Conservation (phyloP, 2,113 vertebrate genomes). For the Rhinolophus ferrumequinum region DNA sequence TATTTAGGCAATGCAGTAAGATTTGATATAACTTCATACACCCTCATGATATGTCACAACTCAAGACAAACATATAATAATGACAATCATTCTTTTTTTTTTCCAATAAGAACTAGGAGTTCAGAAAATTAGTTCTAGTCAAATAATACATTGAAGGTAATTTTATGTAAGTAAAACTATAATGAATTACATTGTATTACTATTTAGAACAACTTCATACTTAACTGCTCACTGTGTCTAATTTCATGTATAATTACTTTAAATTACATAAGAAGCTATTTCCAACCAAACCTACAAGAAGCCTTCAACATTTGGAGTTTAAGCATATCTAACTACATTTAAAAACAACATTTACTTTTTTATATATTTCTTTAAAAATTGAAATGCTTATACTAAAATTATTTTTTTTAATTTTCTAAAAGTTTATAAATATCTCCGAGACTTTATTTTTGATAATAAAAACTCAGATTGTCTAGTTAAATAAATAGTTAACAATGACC, state of each 20-base stretch:
- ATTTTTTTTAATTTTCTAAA: background rate
- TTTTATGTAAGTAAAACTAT: background rate
- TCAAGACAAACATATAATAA: background rate
- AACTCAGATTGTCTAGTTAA: slow-evolving; percentile 58
- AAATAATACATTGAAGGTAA: background rate
- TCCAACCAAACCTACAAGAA: slow-evolving; percentile 63
- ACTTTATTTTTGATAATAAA: background rate
- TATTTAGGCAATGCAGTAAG: background rate
- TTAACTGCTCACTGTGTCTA: slow-evolving; percentile 68
- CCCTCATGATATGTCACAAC: background rate
- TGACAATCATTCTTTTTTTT: background rate
- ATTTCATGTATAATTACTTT: slow-evolving; percentile 69
- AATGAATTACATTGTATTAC: background rate
- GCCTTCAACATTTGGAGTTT: slow-evolving; percentile 61
- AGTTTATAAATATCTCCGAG: background rate
- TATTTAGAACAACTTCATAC: slow-evolving; percentile 53
- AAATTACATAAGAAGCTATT: slow-evolving; percentile 58
- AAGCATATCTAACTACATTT: slow-evolving; percentile 45
- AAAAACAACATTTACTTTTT: background rate
- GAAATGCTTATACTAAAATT: slow-evolving; percentile 33
- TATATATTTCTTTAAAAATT: background rate
- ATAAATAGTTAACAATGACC: slow-evolving; percentile 79
- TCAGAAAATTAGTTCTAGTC: background rate
- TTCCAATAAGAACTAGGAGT: background rate
- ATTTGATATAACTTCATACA: slow-evolving; percentile 5